Percentiles rank a stretch among this genome's conserved stretches.
Conservation (phyloP, 2,888 invertebrate species). For the Fragum whitleyi region DNA sequence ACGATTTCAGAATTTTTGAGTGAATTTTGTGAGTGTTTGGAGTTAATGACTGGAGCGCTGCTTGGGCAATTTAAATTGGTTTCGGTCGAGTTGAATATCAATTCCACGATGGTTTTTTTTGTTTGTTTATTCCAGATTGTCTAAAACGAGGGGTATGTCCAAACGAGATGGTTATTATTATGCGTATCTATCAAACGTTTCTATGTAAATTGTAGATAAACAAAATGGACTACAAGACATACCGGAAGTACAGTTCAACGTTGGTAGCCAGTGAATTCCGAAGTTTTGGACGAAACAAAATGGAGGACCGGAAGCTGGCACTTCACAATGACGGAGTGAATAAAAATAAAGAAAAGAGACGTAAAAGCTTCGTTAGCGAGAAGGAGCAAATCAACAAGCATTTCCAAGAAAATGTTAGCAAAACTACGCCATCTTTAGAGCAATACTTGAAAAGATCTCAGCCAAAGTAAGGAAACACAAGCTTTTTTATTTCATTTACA, state of each 20-base stretch:
- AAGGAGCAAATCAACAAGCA: constrained; percentile 44
- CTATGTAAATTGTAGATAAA: neutral
- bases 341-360: constrained; percentile 35
- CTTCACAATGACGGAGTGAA: constrained; percentile 44
- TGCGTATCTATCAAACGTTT: too few relatives aligned
- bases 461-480: constrained; percentile 39
- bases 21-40: too few relatives aligned
- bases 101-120: too few relatives aligned
- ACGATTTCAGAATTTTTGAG: too few relatives aligned
- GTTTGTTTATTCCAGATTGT: too few relatives aligned
- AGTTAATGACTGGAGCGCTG: too few relatives aligned
- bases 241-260: constrained; percentile 14
- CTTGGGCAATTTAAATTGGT: too few relatives aligned
- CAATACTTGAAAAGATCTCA: constrained; percentile 46
- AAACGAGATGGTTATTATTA: too few relatives aligned
- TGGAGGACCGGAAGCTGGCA: constrained; percentile 48
- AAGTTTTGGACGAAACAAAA: constrained; percentile 43
- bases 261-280: constrained; percentile 18
- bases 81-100: too few relatives aligned
- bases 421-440: constrained; percentile 52
- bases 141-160: too few relatives aligned
- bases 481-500: neutral
- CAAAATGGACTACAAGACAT: constrained; percentile 21
- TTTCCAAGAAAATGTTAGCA: constrained; percentile 46
- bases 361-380: constrained; percentile 42